Conservation (phyloP, 2,113 vertebrate species). For the Rhegmatorhina hoffmannsi region DNA sequence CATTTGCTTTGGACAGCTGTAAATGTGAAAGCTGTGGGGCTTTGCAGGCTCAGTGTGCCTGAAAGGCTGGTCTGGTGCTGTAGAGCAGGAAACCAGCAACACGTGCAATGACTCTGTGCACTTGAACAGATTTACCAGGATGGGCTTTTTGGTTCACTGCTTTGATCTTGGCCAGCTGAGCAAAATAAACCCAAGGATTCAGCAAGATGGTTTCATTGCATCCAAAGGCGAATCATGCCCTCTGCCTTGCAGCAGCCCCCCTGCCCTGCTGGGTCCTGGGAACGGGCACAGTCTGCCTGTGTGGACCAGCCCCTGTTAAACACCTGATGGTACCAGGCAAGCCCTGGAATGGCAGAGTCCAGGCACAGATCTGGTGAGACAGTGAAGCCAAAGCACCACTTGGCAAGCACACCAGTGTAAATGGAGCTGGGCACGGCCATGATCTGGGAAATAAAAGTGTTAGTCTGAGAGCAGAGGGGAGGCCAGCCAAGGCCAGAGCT, state of each 20-base stretch:
- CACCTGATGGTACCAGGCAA: background rate
- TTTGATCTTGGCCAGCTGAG: background rate
- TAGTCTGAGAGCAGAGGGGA: background rate
- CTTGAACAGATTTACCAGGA: background rate
- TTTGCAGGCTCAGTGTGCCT: background rate
- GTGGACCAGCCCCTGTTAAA: background rate
- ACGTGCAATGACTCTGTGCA: rapidly evolving
- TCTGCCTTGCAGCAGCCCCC: background rate
- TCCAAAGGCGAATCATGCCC: background rate
- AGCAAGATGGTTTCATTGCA: rapidly evolving
- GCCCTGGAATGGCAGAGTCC: background rate
- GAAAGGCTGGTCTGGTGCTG: rapidly evolving
- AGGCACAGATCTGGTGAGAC: background rate
- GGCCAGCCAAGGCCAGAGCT: background rate
- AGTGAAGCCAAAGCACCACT: background rate
- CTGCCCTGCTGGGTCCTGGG: background rate
- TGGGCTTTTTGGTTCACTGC: background rate
- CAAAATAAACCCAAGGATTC: background rate
- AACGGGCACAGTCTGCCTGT: background rate
- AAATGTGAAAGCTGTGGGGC: background rate
- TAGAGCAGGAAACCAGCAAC: background rate
- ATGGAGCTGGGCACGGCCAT: background rate
- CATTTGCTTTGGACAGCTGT: constrained; percentile 18
- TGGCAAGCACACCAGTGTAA: background rate
- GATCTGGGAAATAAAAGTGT: background rate